phyloP scores from a whole-genome alignment of 2,797 vertebrate genomes.

The Iguana delicatissima region DNA sequence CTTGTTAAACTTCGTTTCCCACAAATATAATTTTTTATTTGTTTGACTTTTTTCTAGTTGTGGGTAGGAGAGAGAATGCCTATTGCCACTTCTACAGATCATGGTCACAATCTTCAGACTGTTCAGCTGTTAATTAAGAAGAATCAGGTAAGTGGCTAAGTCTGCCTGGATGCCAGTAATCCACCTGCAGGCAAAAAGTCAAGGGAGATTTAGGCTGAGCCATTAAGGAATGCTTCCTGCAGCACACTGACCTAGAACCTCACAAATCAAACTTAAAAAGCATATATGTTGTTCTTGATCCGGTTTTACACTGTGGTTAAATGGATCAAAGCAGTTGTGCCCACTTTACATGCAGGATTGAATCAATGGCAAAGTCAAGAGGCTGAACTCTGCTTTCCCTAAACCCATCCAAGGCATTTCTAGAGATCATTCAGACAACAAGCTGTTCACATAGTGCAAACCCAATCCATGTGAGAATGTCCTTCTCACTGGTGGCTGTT shows the following conservation, averaged over 20 bases:
- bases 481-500: background rate
- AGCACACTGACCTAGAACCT: background rate
- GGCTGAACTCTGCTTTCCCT: background rate
- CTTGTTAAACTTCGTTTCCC: background rate
- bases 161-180: background rate
- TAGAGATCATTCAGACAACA: background rate
- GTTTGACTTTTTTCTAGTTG: slow-evolving; percentile 78
- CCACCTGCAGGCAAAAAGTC: background rate
- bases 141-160: slow-evolving; percentile 87
- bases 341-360: background rate
- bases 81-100: slow-evolving; percentile 94
- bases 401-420: background rate
- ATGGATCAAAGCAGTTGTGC: background rate
- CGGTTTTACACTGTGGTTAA: background rate
- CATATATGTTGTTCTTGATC: too few relatives aligned
- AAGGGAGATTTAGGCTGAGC: background rate
- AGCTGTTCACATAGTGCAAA: background rate
- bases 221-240: background rate
- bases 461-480: background rate
- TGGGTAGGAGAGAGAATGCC: slow-evolving; percentile 98
- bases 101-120: slow-evolving; percentile 97
- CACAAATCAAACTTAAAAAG: background rate
- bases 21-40: background rate
- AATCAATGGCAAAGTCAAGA: background rate
- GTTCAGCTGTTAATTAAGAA: slow-evolving; percentile 98